Conservation (phyloP, 2,888 invertebrate species). For the Torymus texanus region DNA sequence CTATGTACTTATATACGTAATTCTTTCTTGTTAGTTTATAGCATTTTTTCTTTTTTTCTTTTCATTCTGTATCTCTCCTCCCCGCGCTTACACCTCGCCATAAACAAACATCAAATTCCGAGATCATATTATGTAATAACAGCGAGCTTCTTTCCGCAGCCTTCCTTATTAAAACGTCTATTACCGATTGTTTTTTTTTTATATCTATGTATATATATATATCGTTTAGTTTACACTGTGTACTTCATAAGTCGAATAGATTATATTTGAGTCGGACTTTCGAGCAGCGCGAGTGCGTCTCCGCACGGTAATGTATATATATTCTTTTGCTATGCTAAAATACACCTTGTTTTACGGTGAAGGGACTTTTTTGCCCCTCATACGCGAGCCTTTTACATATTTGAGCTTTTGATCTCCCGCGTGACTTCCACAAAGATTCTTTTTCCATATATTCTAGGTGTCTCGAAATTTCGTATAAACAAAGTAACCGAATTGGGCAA, state of each 20-base stretch:
- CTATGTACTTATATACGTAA: constrained; percentile 24
- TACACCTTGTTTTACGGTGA: neutral
- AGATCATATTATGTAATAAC: neutral
- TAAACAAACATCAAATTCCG: constrained; percentile 14
- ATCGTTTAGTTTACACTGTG: neutral
- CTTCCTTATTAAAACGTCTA: neutral
- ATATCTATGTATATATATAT: no score
- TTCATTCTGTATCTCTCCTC: constrained; percentile 34
- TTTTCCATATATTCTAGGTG: no score
- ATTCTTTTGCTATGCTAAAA: constrained; percentile 19
- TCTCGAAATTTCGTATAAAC: no score
- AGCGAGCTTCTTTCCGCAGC: neutral
- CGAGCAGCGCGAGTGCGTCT: neutral
- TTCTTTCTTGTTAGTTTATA: constrained; percentile 43
- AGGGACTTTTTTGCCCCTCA: neutral
- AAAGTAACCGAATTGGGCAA: no score
- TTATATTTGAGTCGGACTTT: neutral
- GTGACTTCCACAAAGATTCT: no score
- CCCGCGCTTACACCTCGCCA: neutral
- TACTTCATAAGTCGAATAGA: constrained; percentile 14
- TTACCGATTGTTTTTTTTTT: neutral
- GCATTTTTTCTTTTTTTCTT: neutral
- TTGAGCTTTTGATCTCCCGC: no score
- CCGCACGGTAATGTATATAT: neutral
- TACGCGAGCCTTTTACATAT: no score